A percentile compares a stretch with the other conserved stretches of the same genome.
These are phyloP conservation scores for Apteryx mantelli DNA, from an alignment of 2,113 vertebrate species.

Conservation along the genomic window DNA sequence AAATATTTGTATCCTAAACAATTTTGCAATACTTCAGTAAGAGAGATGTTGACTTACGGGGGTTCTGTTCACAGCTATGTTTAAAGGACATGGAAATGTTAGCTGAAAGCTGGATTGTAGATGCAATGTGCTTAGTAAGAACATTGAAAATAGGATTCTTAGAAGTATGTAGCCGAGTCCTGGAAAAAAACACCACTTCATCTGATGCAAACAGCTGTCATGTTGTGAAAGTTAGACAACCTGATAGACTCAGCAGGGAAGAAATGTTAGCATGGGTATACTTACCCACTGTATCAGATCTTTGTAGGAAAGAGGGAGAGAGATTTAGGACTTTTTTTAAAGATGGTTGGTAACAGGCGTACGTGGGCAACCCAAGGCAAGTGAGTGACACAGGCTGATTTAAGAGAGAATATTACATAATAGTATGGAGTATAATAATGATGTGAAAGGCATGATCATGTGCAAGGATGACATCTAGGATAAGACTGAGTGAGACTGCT, in stretches of 20 bases:
- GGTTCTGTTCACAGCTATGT: not conserved
- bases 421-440: not conserved
- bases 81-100: not conserved
- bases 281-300: not conserved
- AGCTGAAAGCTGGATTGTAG: not conserved
- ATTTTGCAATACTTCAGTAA: not conserved
- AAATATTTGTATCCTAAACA: not conserved
- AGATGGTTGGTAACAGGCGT: not conserved
- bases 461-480: not conserved
- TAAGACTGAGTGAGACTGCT: not conserved
- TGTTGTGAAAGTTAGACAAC: not conserved
- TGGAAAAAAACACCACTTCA: not conserved
- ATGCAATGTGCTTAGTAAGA: not conserved
- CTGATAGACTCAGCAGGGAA: not conserved
- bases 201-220: not conserved
- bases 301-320: not conserved
- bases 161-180: fast-evolving
- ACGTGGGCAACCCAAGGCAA: not conserved
- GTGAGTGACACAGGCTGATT: not conserved
- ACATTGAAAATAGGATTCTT: not conserved
- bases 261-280: not conserved
- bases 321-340: not conserved
- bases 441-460: not conserved
- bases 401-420: not conserved
- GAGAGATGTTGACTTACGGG: not conserved